These are phyloP conservation scores for Podabrus alpinus DNA, from an alignment of 2,888 invertebrate species.

Conservation along the genomic window DNA sequence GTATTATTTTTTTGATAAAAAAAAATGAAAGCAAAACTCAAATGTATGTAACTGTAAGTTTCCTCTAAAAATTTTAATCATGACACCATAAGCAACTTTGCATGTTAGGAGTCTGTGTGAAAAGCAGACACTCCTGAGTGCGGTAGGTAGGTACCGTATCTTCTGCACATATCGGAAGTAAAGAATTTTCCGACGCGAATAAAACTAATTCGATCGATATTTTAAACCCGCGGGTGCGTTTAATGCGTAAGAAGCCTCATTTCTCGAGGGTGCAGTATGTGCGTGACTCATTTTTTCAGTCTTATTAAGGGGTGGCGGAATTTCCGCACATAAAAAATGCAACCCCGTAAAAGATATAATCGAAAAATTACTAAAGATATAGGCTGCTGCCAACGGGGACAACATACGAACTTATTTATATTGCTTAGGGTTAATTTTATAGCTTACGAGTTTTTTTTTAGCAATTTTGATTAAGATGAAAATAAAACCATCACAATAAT, in stretches of 20 bases:
- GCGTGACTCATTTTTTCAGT: conserved; percentile 56
- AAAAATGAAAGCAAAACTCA: no score
- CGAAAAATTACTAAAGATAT: conserved; percentile 28
- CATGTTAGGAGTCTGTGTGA: neutral
- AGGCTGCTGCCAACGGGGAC: neutral
- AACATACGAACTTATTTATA: neutral
- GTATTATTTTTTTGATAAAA: no score
- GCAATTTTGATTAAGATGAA: neutral
- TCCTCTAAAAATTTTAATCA: no score
- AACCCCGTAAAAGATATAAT: conserved; percentile 41
- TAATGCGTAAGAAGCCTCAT: conserved; percentile 46
- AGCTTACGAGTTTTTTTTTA: neutral
- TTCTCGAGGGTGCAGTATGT: conserved; percentile 47
- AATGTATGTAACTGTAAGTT: no score
- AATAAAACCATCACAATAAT: neutral
- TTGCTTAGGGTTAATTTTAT: conserved; percentile 3
- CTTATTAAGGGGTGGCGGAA: conserved; percentile 51
- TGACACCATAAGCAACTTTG: neutral
- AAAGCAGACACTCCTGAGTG: neutral
- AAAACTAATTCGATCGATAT: conserved; percentile 45
- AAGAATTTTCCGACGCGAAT: conserved; percentile 22
- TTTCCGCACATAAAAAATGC: conserved; percentile 56
- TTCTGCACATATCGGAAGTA: conserved; percentile 22
- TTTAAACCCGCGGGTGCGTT: conserved; percentile 53
- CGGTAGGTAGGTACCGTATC: neutral